These are phyloP conservation scores for Erpornis zantholeuca DNA, from an alignment of 2,113 vertebrate species.

Conservation along the genomic window DNA sequence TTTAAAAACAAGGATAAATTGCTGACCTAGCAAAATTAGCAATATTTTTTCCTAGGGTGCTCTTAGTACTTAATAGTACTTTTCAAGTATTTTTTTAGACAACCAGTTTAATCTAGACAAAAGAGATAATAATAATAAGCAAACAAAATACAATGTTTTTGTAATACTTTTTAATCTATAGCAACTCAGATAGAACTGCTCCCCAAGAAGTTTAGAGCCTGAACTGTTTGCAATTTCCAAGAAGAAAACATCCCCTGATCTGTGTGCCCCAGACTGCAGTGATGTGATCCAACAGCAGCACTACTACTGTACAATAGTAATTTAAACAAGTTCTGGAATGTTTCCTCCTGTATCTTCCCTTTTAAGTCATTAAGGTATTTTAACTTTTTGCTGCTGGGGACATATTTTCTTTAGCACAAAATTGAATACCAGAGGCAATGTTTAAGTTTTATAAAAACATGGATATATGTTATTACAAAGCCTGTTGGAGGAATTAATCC, in stretches of 20 bases:
- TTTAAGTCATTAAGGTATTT: constrained; percentile 37
- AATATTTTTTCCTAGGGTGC: not conserved
- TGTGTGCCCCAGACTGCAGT: not conserved
- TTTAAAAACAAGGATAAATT: not conserved
- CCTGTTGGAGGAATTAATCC: not conserved
- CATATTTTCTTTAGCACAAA: constrained; percentile 20
- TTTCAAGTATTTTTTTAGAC: not conserved
- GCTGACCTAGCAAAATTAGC: not conserved
- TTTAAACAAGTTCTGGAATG: not conserved
- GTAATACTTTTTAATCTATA: not conserved
- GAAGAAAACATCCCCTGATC: not conserved
- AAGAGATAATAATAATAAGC: too few relatives aligned
- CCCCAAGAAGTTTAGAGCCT: not conserved
- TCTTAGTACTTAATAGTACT: not conserved
- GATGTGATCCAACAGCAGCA: not conserved
- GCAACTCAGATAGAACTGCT: not conserved
- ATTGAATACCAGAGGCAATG: not conserved
- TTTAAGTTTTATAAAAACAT: constrained; percentile 32
- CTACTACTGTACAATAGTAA: constrained; percentile 9
- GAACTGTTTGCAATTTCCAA: not conserved
- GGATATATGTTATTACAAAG: not conserved
- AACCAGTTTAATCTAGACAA: not conserved
- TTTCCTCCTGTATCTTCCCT: not conserved
- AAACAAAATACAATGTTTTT: not conserved
- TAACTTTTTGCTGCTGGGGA: not conserved